Conservation (phyloP, 2,888 invertebrate genomes). For the Lasioglossum oenotherae region DNA sequence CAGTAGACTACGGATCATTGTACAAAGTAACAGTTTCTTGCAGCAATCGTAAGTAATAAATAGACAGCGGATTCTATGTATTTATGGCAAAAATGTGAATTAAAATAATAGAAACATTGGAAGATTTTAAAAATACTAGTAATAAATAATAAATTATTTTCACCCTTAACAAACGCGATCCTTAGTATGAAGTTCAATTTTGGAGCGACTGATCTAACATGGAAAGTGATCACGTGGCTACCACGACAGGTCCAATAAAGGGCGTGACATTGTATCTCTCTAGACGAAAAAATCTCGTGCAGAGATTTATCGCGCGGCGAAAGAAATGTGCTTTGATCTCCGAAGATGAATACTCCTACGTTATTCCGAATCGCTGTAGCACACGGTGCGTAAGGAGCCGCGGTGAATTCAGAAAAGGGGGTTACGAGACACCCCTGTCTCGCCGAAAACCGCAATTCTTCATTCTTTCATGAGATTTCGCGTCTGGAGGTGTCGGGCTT, state of each 20-base stretch:
- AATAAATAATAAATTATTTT: too few relatives aligned
- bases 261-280: neutral
- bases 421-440: conserved; percentile 58
- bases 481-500: conserved; percentile 47
- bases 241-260: conserved; percentile 3
- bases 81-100: too few relatives aligned
- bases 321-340: conserved; percentile 66
- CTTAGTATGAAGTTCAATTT: neutral
- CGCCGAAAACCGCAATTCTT: conserved; percentile 62
- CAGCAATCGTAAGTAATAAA: too few relatives aligned
- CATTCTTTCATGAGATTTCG: conserved; percentile 54
- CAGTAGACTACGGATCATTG: too few relatives aligned
- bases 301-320: conserved; percentile 61
- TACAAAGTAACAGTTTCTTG: too few relatives aligned
- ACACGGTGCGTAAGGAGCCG: conserved; percentile 39
- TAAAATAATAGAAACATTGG: too few relatives aligned
- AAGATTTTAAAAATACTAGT: too few relatives aligned
- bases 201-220: neutral
- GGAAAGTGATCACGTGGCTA: neutral
- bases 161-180: too few relatives aligned
- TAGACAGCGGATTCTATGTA: too few relatives aligned
- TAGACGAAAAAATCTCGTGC: neutral
- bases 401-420: conserved; percentile 63
- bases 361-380: conserved; percentile 49
- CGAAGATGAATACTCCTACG: conserved; percentile 57